Conservation (phyloP, 2,797 vertebrate genomes). For the Takifugu ocellatus region DNA sequence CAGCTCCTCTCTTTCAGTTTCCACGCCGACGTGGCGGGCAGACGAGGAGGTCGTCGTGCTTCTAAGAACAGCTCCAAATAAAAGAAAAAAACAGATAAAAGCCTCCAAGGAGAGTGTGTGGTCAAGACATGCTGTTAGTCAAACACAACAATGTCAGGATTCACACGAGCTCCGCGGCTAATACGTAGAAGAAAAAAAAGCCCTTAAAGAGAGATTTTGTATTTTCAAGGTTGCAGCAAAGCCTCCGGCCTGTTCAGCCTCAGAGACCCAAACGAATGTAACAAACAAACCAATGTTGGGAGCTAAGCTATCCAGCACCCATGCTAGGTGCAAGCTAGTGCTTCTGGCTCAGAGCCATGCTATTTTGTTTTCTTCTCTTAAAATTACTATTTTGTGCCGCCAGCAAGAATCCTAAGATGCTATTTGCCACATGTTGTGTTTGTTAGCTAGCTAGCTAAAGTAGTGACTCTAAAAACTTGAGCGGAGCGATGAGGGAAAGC, state of each 20-base stretch:
- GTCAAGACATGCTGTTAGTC: slow-evolving; percentile 16
- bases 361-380: too few species aligned
- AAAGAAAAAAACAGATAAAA: slow-evolving; percentile 3
- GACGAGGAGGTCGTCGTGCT: slow-evolving; percentile 1
- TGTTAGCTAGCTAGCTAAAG: too few species aligned
- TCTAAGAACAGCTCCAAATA: slow-evolving; percentile 18
- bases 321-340: too few species aligned
- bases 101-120: slow-evolving; percentile 3
- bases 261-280: not conserved
- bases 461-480: too few species aligned
- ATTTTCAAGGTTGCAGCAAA: slow-evolving; percentile 23
- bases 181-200: slow-evolving; percentile 8
- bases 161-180: slow-evolving; percentile 8
- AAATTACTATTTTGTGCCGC: too few species aligned
- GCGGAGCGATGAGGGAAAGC: too few species aligned
- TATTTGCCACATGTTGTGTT: too few species aligned
- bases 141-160: slow-evolving; percentile 3
- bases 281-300: not conserved
- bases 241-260: slow-evolving; percentile 12
- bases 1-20: slow-evolving; percentile 8
- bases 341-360: not conserved
- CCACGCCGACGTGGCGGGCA: slow-evolving; percentile 7
- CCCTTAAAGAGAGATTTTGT: not conserved
- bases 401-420: too few species aligned
- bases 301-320: too few species aligned